Percentiles rank a stretch among this genome's conserved stretches.
Evolutionary conservation across 2,113 vertebrate species (phyloP).

Genomic region (Periophthalmus modestus): DNA sequence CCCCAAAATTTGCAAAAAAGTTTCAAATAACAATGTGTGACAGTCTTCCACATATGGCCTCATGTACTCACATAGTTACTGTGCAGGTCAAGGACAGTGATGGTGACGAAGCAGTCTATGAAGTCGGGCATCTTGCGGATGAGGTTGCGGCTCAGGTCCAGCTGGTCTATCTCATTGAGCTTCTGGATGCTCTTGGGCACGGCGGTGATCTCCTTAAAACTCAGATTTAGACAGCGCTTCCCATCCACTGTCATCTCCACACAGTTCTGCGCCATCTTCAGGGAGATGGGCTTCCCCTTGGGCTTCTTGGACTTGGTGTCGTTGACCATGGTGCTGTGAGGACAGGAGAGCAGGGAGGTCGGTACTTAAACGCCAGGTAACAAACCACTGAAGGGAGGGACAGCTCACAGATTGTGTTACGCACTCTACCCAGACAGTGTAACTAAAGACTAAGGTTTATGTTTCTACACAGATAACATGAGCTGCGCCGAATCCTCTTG

Average conservation of each 20-base stretch:
- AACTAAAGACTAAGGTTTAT: constrained; percentile 9
- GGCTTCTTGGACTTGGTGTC: constrained; percentile 47
- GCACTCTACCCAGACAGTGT: neutral
- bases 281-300: constrained; percentile 81
- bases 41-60: neutral
- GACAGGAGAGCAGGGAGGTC: neutral
- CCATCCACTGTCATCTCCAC: constrained; percentile 79
- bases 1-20: too few relatives aligned
- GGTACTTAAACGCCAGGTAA: constrained; percentile 9
- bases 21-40: neutral
- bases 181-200: constrained; percentile 87
- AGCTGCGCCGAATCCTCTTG: neutral
- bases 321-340: constrained; percentile 57
- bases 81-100: constrained; percentile 87
- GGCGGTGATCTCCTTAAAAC: constrained; percentile 83
- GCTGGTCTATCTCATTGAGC: constrained; percentile 81
- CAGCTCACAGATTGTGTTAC: neutral
- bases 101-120: constrained; percentile 80
- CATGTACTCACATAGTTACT: constrained; percentile 79
- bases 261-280: constrained; percentile 81
- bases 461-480: neutral
- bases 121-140: constrained; percentile 83
- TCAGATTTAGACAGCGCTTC: constrained; percentile 82
- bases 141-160: constrained; percentile 89
- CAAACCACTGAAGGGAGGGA: neutral